Base-by-base conservation (phyloP, 2,888 invertebrate species). In the Drosophila borborema region DNA sequence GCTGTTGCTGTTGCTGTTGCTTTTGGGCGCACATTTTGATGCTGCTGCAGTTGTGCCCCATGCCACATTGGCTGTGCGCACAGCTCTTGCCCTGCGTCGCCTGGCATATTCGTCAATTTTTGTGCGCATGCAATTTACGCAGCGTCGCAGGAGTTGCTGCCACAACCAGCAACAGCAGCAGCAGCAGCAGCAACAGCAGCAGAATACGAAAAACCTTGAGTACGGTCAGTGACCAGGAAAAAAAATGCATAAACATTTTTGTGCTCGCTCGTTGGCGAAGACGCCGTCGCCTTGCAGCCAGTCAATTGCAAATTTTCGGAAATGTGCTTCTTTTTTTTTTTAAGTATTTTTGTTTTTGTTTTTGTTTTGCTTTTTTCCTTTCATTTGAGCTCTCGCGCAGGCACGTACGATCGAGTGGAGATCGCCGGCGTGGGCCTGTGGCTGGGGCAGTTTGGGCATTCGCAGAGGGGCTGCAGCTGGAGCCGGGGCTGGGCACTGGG, bases 201-300 rank as follows among this genome's bases (percentile, higher is more conserved):
- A 90, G 86, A 91, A 90, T 89, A 89, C 91, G 82, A 89, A 92
- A 91, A 92, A 91, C 91, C 91, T 91, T 91, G 91, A 91, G 92
- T 90, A 90, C 91, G 91, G 92, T 91, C 92, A 91, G 91, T 92
- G 91, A 92, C 91, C 91, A 91, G 77, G 90, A 91, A 20, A 20
- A 20, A 82, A 91, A 84, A 91, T 87, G 85, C 88, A 89, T 85
- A 90, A 91, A 90, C 91, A 91, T 91, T 91, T 90, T 88, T 90
- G 85, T 87, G 80, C 81, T 81, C 84, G 74, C 65, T 78, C 69
- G 66, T 59, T 58, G 68, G 3, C 55, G 55, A 51, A 62, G 56
- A 54, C 72, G 65, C 41, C 64, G 70, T 58, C 66, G 63, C 34
- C 31, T 60, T 80, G 77, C 77, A 77, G 81, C 78, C 81, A 89